These are phyloP conservation scores for Erinaceus europaeus DNA, from an alignment of 2,113 vertebrate species.

Conservation along the genomic window DNA sequence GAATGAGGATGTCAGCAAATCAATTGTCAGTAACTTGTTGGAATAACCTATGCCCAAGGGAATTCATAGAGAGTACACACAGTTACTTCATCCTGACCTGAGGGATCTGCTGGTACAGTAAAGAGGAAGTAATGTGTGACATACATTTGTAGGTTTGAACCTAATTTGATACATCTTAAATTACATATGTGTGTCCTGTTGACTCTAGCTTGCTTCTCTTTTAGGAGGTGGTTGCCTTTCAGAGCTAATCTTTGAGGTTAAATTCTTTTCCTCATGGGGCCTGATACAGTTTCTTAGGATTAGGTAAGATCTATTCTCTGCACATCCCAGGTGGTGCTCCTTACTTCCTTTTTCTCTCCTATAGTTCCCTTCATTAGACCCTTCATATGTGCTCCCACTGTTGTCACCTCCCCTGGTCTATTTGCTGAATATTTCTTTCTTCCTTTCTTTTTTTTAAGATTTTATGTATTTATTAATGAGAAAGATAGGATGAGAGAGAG, in stretches of 20 bases:
- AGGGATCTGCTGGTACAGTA: background rate
- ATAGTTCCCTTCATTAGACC: background rate
- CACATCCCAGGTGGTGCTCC: background rate
- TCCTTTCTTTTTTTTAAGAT: no score
- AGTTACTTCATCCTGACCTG: background rate
- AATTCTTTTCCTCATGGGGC: background rate
- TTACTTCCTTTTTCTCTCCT: rapidly evolving
- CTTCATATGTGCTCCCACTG: background rate
- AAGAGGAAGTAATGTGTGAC: background rate
- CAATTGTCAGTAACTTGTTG: background rate
- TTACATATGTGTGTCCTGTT: background rate
- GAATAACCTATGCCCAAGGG: background rate
- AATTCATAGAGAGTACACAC: background rate
- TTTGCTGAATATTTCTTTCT: no score
- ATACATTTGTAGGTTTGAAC: background rate
- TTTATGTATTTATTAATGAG: no score
- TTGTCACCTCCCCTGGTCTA: no score
- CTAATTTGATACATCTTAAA: background rate
- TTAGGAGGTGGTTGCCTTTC: background rate
- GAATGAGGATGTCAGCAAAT: background rate
- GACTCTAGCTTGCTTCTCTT: background rate
- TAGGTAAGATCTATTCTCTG: background rate
- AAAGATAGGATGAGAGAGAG: no score
- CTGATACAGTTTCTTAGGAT: background rate
- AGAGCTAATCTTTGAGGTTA: background rate